Evolutionary conservation across 2,888 invertebrate genomes (phyloP).

Genomic region (Penaeus monodon): DNA sequence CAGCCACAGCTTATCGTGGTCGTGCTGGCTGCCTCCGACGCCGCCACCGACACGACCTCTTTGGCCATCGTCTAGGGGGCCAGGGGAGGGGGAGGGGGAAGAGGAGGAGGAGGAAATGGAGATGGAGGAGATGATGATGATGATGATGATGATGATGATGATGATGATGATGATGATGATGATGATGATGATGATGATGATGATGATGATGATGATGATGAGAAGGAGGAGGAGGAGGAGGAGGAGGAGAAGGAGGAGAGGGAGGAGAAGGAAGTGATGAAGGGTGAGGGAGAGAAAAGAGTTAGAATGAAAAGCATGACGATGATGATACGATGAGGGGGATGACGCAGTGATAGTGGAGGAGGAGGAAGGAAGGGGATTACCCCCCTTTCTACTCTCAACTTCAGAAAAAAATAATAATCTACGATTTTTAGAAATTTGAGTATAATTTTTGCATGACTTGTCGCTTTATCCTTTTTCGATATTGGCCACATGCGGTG

Average conservation of each 20-base stretch:
- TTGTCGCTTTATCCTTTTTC: too few species aligned
- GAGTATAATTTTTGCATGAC: too few species aligned
- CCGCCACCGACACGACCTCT: background rate
- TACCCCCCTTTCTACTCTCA: too few species aligned
- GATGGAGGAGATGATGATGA: background rate
- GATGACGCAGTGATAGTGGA: too few species aligned
- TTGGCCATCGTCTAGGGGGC: background rate
- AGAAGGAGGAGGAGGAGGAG: background rate
- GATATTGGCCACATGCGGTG: too few species aligned
- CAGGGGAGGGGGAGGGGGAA: background rate
- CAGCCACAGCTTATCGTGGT: background rate
- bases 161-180: background rate
- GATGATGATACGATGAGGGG: background rate
- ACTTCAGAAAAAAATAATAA: too few species aligned
- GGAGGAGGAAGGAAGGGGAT: too few species aligned
- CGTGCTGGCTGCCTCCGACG: background rate
- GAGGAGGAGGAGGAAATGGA: background rate
- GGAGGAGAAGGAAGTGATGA: too few species aligned
- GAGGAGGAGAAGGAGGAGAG: background rate
- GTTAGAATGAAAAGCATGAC: constrained; percentile 3
- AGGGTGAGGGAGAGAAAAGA: too few species aligned
- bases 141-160: background rate
- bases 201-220: background rate
- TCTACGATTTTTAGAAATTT: too few species aligned
- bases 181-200: constrained; percentile 9